These are phyloP conservation scores for Pitangus sulphuratus DNA, from an alignment of 2,797 vertebrate genomes.

Conservation along the genomic window DNA sequence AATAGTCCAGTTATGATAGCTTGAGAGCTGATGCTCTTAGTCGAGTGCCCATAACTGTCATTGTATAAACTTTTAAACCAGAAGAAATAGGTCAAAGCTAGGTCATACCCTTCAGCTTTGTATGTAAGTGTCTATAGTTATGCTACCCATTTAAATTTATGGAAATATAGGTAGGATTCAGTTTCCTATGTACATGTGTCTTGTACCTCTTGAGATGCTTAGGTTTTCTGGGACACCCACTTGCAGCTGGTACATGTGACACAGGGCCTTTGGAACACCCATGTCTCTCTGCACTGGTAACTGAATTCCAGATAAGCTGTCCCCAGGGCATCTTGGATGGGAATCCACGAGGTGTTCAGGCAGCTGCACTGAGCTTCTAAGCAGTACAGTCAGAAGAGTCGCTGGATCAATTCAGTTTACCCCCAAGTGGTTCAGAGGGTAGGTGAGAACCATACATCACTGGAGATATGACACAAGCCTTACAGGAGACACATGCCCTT, in stretches of 20 bases:
- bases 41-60: not conserved
- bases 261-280: not conserved
- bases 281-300: not conserved
- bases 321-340: accelerated
- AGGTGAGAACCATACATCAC: not conserved
- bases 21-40: not conserved
- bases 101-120: not conserved
- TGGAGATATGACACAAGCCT: not conserved
- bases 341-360: not conserved
- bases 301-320: not conserved
- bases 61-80: not conserved
- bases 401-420: not conserved
- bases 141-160: not conserved
- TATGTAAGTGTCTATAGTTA: not conserved
- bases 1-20: not conserved
- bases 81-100: not conserved
- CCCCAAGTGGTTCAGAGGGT: not conserved
- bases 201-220: not conserved
- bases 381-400: not conserved
- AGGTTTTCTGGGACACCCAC: not conserved
- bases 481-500: accelerated
- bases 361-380: not conserved
- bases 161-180: not conserved
- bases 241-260: not conserved
- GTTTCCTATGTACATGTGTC: not conserved